These are phyloP conservation scores for Miichthys miiuy DNA, from an alignment of 2,797 vertebrate genomes.

Conservation along the genomic window DNA sequence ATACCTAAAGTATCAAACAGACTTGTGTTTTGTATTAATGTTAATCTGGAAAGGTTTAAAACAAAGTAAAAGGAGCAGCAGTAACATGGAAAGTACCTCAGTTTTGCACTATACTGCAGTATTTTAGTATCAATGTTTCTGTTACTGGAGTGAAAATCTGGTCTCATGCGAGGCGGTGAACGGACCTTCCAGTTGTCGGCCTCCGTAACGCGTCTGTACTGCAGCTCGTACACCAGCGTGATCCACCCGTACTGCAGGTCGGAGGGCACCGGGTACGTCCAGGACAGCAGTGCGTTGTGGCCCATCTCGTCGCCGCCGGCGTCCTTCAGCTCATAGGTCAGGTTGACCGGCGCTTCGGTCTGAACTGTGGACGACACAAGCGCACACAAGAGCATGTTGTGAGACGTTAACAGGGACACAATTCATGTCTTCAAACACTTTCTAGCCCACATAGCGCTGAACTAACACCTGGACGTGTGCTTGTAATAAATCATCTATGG, in stretches of 20 bases:
- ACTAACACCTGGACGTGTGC: neutral
- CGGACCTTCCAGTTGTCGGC: slow-evolving; percentile 82
- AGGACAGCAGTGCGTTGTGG: slow-evolving; percentile 71
- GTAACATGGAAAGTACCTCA: no score
- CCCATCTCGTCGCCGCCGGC: slow-evolving; percentile 72
- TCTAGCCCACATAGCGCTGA: neutral
- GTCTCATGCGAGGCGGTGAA: neutral
- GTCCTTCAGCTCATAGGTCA: slow-evolving; percentile 73
- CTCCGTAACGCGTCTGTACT: slow-evolving; percentile 74
- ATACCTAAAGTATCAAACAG: no score
- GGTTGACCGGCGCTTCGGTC: slow-evolving; percentile 83
- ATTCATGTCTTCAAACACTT: no score
- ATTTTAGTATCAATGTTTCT: no score
- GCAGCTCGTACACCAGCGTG: slow-evolving; percentile 85
- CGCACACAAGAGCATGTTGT: neutral
- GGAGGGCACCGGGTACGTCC: slow-evolving; percentile 79
- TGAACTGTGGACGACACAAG: slow-evolving; percentile 74
- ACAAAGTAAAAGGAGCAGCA: no score
- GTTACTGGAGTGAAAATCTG: neutral
- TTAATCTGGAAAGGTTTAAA: no score
- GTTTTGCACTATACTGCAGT: no score
- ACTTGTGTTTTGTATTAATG: no score
- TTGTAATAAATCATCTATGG: neutral
- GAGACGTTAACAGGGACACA: neutral
- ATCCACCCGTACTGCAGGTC: slow-evolving; percentile 85